These are phyloP conservation scores for Leucoraja ocellata DNA, from an alignment of 2,797 vertebrate genomes.

Conservation along the genomic window DNA sequence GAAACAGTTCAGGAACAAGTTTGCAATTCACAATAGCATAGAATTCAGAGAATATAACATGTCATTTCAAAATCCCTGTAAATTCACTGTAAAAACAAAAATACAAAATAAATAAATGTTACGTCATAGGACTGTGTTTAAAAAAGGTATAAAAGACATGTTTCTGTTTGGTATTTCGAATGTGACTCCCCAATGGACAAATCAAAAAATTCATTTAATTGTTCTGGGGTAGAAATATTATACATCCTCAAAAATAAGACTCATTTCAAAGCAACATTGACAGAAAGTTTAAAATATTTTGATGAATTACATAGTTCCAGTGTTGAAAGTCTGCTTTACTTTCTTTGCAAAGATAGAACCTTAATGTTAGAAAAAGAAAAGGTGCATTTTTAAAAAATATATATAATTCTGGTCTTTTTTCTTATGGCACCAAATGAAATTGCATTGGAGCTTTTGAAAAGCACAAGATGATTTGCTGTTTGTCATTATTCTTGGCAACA, in stretches of 20 bases:
- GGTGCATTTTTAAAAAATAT: conserved; percentile 53
- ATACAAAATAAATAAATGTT: conserved; percentile 62
- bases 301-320: conserved; percentile 62
- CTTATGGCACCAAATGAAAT: conserved; percentile 48
- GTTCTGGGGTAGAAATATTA: conserved; percentile 43
- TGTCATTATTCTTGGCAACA: not conserved
- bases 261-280: conserved; percentile 42
- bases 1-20: conserved; percentile 47
- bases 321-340: conserved; percentile 56
- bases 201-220: conserved; percentile 40
- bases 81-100: conserved; percentile 53
- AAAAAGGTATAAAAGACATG: conserved; percentile 43
- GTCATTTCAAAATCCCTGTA: conserved; percentile 50
- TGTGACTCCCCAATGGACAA: conserved; percentile 43
- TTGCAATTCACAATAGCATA: conserved; percentile 50
- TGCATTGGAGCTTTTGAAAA: not conserved
- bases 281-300: conserved; percentile 40
- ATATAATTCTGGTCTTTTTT: conserved; percentile 49
- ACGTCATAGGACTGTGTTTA: conserved; percentile 55
- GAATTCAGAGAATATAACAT: conserved; percentile 45
- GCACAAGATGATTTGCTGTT: not conserved
- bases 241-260: conserved; percentile 50
- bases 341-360: conserved; percentile 53
- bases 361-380: conserved; percentile 45
- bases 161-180: conserved; percentile 35